Percentiles rank a stretch among this genome's conserved stretches.
Evolutionary conservation across 2,888 invertebrate genomes (phyloP).

Genomic region (Eudemis profundana): DNA sequence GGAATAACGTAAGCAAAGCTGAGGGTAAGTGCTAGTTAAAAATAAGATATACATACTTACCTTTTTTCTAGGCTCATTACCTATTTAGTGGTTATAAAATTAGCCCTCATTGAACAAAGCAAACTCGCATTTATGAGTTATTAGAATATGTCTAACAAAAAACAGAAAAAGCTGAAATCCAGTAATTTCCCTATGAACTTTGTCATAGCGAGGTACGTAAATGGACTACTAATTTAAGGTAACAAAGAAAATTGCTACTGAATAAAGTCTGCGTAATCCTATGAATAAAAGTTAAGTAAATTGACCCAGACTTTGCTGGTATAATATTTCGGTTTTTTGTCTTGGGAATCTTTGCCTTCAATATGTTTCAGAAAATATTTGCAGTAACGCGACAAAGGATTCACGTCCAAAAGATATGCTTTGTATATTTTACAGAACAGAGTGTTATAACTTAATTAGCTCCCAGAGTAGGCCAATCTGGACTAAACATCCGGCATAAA

Average conservation of each 20-base stretch:
- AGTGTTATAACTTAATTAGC: neutral
- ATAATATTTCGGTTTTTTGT: slow-evolving; percentile 12
- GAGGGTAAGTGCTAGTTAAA: no score
- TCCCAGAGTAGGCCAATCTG: neutral
- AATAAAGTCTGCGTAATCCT: slow-evolving; percentile 59
- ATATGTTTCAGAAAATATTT: no score
- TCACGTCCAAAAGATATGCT: no score
- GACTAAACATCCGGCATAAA: neutral
- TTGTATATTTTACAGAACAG: neutral
- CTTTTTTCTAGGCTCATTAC: no score
- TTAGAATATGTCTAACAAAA: no score
- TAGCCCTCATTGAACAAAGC: no score
- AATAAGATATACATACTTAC: no score
- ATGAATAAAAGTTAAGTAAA: slow-evolving; percentile 71
- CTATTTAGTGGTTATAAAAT: no score
- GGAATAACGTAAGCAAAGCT: no score
- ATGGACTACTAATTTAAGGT: slow-evolving; percentile 56
- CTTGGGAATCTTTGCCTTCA: no score
- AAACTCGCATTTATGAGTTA: no score
- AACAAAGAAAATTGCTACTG: slow-evolving; percentile 64
- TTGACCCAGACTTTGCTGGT: slow-evolving; percentile 51
- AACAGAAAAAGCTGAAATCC: slow-evolving; percentile 19
- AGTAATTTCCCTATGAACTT: slow-evolving; percentile 41
- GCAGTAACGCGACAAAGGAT: no score
- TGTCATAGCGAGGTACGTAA: slow-evolving; percentile 45